A percentile compares a stretch with the other conserved stretches of the same genome.
phyloP scores from a whole-genome alignment of 2,113 vertebrate genomes.

The Pyrgilauda ruficollis region DNA sequence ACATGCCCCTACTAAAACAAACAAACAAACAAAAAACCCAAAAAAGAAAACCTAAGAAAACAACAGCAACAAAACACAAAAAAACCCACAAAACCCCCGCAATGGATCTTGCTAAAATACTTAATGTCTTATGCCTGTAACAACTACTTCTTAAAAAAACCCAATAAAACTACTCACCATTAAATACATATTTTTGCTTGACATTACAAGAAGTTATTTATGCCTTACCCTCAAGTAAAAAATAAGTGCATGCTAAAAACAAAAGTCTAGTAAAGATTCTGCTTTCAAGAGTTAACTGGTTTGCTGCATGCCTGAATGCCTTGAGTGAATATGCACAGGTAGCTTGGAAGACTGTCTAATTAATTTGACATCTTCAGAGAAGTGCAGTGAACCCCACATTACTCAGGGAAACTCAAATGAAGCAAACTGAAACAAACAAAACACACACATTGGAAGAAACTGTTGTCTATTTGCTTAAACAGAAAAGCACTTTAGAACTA shows the following conservation, averaged over 20 bases:
- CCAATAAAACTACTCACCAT: not conserved
- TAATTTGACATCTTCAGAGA: constrained; percentile 32
- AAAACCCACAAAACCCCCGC: rapidly evolving
- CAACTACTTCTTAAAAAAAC: not conserved
- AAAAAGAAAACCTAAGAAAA: not conserved
- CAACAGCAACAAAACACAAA: not conserved
- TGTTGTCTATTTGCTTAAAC: not conserved
- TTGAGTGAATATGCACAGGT: not conserved
- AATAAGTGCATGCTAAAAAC: not conserved
- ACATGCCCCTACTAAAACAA: not conserved
- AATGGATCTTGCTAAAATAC: not conserved
- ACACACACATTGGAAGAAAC: not conserved
- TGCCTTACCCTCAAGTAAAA: not conserved
- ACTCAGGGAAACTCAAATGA: not conserved
- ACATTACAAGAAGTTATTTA: not conserved
- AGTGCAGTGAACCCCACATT: not conserved
- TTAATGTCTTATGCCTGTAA: not conserved
- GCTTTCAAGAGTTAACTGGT: not conserved
- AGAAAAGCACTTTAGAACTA: not conserved
- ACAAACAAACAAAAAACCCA: not conserved
- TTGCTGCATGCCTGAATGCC: not conserved
- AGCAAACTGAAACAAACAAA: not conserved
- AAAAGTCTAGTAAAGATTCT: not conserved
- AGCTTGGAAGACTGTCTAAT: constrained; percentile 24
- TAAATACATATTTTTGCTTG: not conserved